These are phyloP conservation scores for Euspilapteryx auroguttella DNA, from an alignment of 2,888 invertebrate genomes.

Conservation along the genomic window DNA sequence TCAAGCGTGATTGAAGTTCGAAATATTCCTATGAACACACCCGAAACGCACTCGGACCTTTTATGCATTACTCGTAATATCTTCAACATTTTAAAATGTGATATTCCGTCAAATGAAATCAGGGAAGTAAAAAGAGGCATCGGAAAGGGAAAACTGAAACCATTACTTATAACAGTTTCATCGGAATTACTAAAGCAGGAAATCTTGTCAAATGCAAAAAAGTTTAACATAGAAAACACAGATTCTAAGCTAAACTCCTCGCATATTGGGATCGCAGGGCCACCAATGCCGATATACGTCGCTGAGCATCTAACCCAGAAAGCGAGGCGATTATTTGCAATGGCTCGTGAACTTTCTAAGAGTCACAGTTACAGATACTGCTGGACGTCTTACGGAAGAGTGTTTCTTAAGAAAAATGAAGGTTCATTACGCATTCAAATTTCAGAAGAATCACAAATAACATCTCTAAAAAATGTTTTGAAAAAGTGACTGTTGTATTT, in stretches of 20 bases:
- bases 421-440: too few species aligned
- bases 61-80: neutral
- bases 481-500: too few species aligned
- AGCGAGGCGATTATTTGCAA: neutral
- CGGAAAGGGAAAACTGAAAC: neutral
- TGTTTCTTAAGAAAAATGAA: too few species aligned
- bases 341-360: neutral
- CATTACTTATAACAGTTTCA: neutral
- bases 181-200: neutral
- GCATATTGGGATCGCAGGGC: neutral
- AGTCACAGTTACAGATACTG: neutral
- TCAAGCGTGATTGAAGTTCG: neutral
- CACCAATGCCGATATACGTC: neutral
- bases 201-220: neutral
- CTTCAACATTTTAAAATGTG: neutral
- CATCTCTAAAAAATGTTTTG: too few species aligned
- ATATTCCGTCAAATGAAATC: neutral
- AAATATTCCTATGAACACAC: neutral
- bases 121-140: neutral
- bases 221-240: neutral
- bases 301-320: constrained; percentile 1
- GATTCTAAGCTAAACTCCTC: neutral
- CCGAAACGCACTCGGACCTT: neutral
- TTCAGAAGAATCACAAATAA: too few species aligned
- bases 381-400: neutral